These are phyloP conservation scores for Drosophila virilis DNA, from an alignment of 1,140 invertebrate species.

Conservation along the genomic window DNA sequence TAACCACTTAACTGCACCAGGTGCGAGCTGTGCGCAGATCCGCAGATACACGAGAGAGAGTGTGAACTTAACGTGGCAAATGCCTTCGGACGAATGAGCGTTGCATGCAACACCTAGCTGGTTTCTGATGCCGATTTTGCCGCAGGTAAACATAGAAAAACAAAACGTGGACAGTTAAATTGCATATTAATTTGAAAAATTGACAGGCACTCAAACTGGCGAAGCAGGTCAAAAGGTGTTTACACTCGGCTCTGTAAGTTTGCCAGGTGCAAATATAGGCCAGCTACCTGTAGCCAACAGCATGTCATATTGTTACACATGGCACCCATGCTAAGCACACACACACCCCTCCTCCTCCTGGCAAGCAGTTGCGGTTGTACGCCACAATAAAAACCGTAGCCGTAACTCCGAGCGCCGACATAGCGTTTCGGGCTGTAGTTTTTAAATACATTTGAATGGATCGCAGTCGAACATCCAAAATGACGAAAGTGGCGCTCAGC, in stretches of 20 bases:
- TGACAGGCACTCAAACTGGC: constrained; percentile 39
- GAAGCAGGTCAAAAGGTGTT: constrained; percentile 14
- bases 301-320: background rate
- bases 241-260: background rate
- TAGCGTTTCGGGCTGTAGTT: constrained; percentile 28
- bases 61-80: constrained; percentile 56
- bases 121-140: constrained; percentile 21
- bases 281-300: constrained; percentile 4
- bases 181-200: constrained; percentile 74
- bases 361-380: background rate
- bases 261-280: constrained; percentile 1
- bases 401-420: no score
- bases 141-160: constrained; percentile 53
- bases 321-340: background rate
- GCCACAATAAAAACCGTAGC: constrained; percentile 1
- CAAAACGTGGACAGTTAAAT: constrained; percentile 63
- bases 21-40: background rate
- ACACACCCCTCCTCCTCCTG: no score
- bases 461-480: background rate
- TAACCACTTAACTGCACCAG: background rate
- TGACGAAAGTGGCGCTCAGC: constrained; percentile 13
- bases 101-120: constrained; percentile 35
- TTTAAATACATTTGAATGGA: constrained; percentile 32
- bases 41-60: background rate
- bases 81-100: constrained; percentile 56